Evolutionary conservation across 2,797 vertebrate genomes (phyloP).

Genomic region (Mallotus villosus): DNA sequence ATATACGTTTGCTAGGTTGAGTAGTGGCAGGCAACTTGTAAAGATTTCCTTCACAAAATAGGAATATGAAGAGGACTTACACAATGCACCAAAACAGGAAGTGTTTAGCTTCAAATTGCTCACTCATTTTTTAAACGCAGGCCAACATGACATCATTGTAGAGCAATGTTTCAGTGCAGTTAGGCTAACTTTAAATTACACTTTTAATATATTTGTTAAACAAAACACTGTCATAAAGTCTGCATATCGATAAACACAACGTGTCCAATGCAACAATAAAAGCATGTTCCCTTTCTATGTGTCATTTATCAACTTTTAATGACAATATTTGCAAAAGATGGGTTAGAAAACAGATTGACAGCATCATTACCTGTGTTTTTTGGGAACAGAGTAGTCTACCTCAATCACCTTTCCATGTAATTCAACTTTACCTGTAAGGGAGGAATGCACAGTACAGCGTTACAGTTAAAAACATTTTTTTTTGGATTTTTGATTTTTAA

Average conservation of each 20-base stretch:
- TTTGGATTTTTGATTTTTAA: too few relatives aligned
- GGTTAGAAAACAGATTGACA: conserved; percentile 40
- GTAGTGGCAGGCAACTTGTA: background rate
- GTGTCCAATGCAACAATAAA: conserved; percentile 8
- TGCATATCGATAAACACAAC: conserved; percentile 16
- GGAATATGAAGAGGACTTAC: background rate
- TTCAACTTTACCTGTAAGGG: conserved; percentile 88
- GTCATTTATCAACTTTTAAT: background rate
- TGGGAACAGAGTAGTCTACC: conserved; percentile 95
- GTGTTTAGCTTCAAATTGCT: conserved; percentile 16
- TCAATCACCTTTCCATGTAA: conserved; percentile 96
- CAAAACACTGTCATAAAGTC: conserved; percentile 12
- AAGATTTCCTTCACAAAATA: background rate
- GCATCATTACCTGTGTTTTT: conserved; percentile 88
- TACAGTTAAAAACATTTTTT: conserved; percentile 43
- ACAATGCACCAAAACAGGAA: conserved; percentile 30
- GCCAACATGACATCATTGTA: background rate
- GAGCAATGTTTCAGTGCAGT: background rate
- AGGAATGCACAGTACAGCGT: background rate
- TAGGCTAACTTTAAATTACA: background rate
- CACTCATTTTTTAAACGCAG: conserved; percentile 3
- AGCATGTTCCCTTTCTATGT: background rate
- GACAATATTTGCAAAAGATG: conserved; percentile 44
- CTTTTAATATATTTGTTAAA: background rate
- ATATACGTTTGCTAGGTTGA: background rate